Evolutionary conservation across 2,888 invertebrate genomes (phyloP), one percentile per base, ranked within the genome.

Genomic region (Tachina fera): DNA sequence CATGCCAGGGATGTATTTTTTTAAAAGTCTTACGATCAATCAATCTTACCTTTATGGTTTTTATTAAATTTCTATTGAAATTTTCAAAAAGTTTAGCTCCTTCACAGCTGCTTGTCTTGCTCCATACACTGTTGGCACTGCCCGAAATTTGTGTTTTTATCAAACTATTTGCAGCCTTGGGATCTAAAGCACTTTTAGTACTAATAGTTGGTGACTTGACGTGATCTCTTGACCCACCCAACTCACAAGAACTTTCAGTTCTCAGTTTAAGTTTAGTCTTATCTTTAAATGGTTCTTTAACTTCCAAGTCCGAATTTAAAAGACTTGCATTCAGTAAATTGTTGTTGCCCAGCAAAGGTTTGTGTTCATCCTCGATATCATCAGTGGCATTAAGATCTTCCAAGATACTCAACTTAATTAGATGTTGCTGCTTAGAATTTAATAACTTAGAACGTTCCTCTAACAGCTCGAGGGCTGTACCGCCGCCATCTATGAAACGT

Each of bases 11-110:
- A 0, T 31, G 31, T 31, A 31, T 31, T 31, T 31, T 31, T 6
- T 31, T 0, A 31, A 31, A 31, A 31, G 6, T 31, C 6, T 5
- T 31, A 31, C 5, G 6, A 31, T 31, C 2, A 45, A 14, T 31
- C 39, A 63, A 22, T 10, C 88, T 88, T 85, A 93, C 93, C 92
- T 92, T 93, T 8, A 93, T 93, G 0, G 93, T 92, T 89, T 93
- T 93, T 49, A 93, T 93, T 56, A 93, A 89, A 89, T 93, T 93
- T 68, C 93, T 88, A 84, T 93, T 93, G 88, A 93, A 93, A 74
- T 90, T 93, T 87, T 93, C 93, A 78, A 93, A 93, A 88, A 93
- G 90, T 86, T 93, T 93, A 56, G 93, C 92, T 49, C 93, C 93
- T 77, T 93, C 93, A 71, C 91, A 92, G 68, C 92, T 93, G 88